phyloP scores from a whole-genome alignment of 2,888 invertebrate genomes.

The Dendrolimus houi region DNA sequence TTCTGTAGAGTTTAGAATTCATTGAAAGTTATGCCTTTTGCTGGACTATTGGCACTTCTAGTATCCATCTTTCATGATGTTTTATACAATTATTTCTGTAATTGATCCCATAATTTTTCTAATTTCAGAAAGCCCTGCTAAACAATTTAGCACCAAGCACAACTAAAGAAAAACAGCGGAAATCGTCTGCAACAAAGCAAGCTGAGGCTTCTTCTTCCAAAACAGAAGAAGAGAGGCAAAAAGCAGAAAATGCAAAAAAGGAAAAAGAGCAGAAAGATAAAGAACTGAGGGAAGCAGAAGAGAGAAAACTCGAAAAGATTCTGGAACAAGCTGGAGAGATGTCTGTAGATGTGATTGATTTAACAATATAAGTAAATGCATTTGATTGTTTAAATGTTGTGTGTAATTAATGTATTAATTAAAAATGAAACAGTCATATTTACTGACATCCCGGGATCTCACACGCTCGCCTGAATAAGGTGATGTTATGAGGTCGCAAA shows the following conservation, averaged over 20 bases:
- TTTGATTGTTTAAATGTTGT: too few species aligned
- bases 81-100: too few species aligned
- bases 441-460: too few species aligned
- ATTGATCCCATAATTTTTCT: neutral
- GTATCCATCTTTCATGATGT: too few species aligned
- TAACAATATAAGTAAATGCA: conserved; percentile 12
- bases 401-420: too few species aligned
- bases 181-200: neutral
- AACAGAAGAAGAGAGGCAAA: neutral
- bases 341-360: conserved; percentile 8
- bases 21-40: too few species aligned
- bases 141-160: conserved; percentile 9
- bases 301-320: neutral
- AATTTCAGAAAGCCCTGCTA: conserved; percentile 12
- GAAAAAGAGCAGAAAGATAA: neutral
- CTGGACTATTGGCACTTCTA: too few species aligned
- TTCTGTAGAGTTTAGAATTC: too few species aligned
- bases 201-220: conserved; percentile 1
- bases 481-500: too few species aligned
- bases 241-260: neutral
- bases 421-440: too few species aligned
- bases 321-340: conserved; percentile 4
- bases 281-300: neutral
- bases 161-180: conserved; percentile 4
- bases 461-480: too few species aligned